These are phyloP conservation scores for Bombus waltoni DNA, from an alignment of 1,140 invertebrate species.

Conservation along the genomic window DNA sequence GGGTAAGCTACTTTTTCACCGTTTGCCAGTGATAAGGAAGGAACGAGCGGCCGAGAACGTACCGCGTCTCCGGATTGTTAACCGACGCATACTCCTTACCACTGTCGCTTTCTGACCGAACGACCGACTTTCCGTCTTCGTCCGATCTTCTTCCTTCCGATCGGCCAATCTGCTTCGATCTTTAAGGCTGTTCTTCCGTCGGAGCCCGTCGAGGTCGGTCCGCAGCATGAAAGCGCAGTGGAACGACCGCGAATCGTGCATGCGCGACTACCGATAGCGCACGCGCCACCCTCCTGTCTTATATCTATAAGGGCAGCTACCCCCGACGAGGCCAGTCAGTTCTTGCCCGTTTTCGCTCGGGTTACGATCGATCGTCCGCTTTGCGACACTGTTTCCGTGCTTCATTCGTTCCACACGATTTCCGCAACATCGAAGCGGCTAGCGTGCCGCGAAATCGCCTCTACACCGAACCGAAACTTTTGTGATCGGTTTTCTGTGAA, in stretches of 20 bases:
- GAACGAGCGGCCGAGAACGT: background rate
- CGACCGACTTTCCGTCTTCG: conserved; percentile 59
- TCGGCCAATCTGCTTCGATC: conserved; percentile 50
- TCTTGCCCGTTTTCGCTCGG: conserved; percentile 67
- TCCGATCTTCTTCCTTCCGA: conserved; percentile 10
- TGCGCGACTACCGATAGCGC: conserved; percentile 49
- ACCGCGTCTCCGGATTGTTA: background rate
- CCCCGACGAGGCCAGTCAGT: conserved; percentile 68
- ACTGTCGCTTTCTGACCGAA: conserved; percentile 64
- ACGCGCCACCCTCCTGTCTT: conserved; percentile 60
- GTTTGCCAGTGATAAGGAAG: background rate
- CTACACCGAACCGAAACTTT: no score
- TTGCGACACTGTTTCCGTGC: background rate
- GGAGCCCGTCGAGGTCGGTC: conserved; percentile 35
- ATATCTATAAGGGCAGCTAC: conserved; percentile 74
- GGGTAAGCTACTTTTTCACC: conserved; percentile 32
- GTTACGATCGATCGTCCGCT: conserved; percentile 22
- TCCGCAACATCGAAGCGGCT: background rate
- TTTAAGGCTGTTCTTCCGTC: conserved; percentile 38
- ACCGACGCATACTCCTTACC: conserved; percentile 34
- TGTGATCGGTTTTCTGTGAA: background rate
- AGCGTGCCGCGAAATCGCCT: background rate
- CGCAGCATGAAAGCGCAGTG: conserved; percentile 52
- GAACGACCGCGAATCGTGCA: conserved; percentile 49
- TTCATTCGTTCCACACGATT: background rate